A percentile compares a stretch with the other conserved stretches of the same genome.
These are phyloP conservation scores for Lucinisca nassula DNA, from an alignment of 2,888 invertebrate genomes.

Conservation along the genomic window DNA sequence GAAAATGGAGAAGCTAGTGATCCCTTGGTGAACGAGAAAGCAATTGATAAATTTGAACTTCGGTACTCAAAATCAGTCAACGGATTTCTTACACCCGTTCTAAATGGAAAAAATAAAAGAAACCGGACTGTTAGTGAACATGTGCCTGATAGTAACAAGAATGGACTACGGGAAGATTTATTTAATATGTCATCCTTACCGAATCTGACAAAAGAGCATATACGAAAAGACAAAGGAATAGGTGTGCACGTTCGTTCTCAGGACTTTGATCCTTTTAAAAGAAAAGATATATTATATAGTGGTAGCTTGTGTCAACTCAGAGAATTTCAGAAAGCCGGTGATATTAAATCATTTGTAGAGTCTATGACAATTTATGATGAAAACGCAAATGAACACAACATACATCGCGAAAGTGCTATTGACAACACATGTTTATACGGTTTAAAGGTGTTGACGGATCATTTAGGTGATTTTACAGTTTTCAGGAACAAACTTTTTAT, in stretches of 20 bases:
- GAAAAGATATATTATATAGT: slow-evolving; percentile 59
- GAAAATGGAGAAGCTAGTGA: too few species aligned
- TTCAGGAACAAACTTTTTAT: slow-evolving; percentile 63
- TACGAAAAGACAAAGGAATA: background rate
- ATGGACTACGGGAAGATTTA: background rate
- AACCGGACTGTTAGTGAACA: background rate
- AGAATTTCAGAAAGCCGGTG: slow-evolving; percentile 32
- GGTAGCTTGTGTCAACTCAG: slow-evolving; percentile 49
- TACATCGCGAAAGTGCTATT: background rate
- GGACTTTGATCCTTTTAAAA: slow-evolving; percentile 26
- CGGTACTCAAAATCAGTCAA: background rate
- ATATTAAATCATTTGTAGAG: slow-evolving; percentile 14
- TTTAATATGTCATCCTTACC: background rate
- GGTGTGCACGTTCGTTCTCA: background rate
- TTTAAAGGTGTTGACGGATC: background rate
- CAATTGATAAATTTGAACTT: background rate
- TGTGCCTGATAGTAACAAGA: background rate
- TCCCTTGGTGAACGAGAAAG: too few species aligned
- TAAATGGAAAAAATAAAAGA: background rate
- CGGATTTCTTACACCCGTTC: background rate
- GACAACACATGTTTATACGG: too few species aligned
- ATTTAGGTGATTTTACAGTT: slow-evolving; percentile 37
- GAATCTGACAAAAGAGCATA: background rate
- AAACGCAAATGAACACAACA: background rate
- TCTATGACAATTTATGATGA: slow-evolving; percentile 17